These are phyloP conservation scores for Temnothorax curvispinosus DNA, from an alignment of 1,140 invertebrate species.

Conservation along the genomic window DNA sequence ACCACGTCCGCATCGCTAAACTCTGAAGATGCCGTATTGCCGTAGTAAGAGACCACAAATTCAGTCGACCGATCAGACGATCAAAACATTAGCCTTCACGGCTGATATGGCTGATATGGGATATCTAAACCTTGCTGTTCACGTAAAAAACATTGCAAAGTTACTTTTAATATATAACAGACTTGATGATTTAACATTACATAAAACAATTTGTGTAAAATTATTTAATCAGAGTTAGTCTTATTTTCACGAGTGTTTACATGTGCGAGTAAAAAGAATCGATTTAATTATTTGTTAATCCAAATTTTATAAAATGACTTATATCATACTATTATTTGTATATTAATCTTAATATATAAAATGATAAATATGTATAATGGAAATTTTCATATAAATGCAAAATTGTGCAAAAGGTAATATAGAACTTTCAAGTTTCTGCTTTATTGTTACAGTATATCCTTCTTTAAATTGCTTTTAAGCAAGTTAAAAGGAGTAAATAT, in stretches of 20 bases:
- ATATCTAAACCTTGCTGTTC: background rate
- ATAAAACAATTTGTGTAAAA: background rate
- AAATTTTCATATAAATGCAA: background rate
- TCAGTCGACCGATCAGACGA: background rate
- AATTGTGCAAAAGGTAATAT: constrained; percentile 4
- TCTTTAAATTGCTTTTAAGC: constrained; percentile 52
- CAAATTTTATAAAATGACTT: background rate
- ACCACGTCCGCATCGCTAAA: background rate
- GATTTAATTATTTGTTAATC: constrained; percentile 17
- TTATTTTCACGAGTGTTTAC: background rate
- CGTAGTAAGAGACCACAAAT: constrained; percentile 22
- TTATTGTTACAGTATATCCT: constrained; percentile 19
- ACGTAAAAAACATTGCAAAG: background rate
- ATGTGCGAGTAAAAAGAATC: background rate
- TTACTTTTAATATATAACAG: background rate
- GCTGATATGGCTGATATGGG: background rate
- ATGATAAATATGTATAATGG: background rate
- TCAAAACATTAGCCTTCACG: constrained; percentile 8
- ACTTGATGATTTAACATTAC: background rate
- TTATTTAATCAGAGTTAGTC: background rate
- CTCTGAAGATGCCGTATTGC: constrained; percentile 19
- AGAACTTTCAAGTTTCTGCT: background rate
- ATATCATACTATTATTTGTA: background rate
- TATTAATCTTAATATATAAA: background rate
- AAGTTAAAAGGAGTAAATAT: constrained; percentile 43